phyloP scores from a whole-genome alignment of 2,797 vertebrate genomes.

The Etheostoma nigrum region DNA sequence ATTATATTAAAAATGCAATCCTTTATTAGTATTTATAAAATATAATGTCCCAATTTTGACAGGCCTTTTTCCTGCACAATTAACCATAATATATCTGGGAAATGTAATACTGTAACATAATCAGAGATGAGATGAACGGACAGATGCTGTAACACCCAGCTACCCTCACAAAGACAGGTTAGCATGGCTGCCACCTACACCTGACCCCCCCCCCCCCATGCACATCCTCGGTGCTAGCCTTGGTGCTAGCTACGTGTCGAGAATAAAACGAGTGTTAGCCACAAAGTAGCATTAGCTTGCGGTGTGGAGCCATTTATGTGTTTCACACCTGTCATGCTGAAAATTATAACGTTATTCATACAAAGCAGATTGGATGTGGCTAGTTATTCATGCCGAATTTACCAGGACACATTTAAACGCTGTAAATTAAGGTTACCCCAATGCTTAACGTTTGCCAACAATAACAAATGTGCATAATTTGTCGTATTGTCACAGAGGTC shows the following conservation, averaged over 20 bases:
- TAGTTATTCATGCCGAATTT: not conserved
- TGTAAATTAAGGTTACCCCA: rapidly evolving
- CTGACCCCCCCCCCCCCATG: constrained; percentile 9
- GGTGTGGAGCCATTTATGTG: too few relatives aligned
- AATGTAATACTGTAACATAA: not conserved
- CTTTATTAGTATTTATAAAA: not conserved
- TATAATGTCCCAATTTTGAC: too few relatives aligned
- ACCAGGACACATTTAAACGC: rapidly evolving
- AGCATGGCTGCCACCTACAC: constrained; percentile 20
- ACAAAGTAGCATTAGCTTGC: not conserved
- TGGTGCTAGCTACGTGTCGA: constrained; percentile 52
- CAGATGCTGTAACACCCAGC: not conserved
- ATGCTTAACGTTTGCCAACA: rapidly evolving
- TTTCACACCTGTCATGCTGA: too few relatives aligned
- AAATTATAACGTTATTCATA: not conserved
- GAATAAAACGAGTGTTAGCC: not conserved
- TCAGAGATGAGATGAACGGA: not conserved
- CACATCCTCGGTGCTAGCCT: constrained; percentile 1
- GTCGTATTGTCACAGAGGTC: not conserved
- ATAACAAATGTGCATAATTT: rapidly evolving
- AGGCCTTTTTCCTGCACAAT: not conserved
- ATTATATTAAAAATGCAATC: not conserved
- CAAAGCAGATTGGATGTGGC: rapidly evolving
- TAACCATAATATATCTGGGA: too few relatives aligned
- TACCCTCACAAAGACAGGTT: not conserved